Evolutionary conservation across 1,140 invertebrate species (phyloP), one percentile per base, ranked within the genome.

Genomic region (Megalopta genalis): DNA sequence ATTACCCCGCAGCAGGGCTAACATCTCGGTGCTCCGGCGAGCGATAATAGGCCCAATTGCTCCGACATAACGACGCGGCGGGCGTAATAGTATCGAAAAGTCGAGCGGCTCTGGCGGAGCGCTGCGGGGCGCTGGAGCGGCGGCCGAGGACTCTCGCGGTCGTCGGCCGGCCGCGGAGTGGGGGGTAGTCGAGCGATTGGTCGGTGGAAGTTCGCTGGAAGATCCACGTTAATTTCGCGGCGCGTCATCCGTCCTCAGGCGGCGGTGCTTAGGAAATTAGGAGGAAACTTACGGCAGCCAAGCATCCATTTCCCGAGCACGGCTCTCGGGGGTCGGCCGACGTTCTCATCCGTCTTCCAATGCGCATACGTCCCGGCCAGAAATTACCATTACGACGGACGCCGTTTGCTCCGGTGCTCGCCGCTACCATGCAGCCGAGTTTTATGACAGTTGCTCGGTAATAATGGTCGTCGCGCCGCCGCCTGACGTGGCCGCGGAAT

Each of bases 391-490:
- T 65, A 65, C 74, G 81, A 86, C 79, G 80, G 79, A 85, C 85
- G 73, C 77, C 52, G 66, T 64, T 73, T 46, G 76, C 62, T 71
- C 37, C 16, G 71, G 57, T 2, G 59, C 23, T 71, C 63, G 66
- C 49, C n/a, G 37, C 25, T 18, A 54, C 59, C 21, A 14, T 57
- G 25, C 54, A 16, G 27, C 39, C 37, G 80, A 87, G 86, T 87
- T 91, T 91, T 90, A 91, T 86, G 90, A 89, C 86, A 88, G 87
- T 90, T 89, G 88, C 87, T 82, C 87, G 85, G 86, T 88, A 90
- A 91, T 91, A 90, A 90, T 16, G 37, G 10, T n/a, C 8, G 60
- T n/a, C 84, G 88, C 84, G 83, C 87, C 88, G 54, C 54, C 6
- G 2, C 21, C 1, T n/a, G 49, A 9, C 54, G 87, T 83, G 84